phyloP scores from a whole-genome alignment of 2,113 vertebrate species.

The Megaceryle maxima region DNA sequence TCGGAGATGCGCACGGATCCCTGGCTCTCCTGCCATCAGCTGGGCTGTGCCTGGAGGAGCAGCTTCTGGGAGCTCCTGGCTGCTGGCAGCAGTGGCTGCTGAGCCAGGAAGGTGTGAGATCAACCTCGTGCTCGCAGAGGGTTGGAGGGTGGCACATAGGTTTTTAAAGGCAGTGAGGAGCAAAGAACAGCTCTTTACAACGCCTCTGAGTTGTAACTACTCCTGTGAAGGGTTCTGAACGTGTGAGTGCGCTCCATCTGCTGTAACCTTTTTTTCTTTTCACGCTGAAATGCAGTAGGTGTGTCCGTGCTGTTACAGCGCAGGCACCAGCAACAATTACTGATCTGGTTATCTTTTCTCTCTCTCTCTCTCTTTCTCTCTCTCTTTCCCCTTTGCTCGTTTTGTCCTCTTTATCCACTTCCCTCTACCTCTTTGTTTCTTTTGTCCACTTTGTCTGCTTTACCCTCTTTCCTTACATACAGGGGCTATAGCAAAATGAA shows the following conservation, averaged over 20 bases:
- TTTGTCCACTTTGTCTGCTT: not conserved
- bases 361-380: not conserved
- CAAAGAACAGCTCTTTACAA: not conserved
- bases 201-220: not conserved
- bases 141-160: not conserved
- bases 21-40: not conserved
- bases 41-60: not conserved
- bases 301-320: not conserved
- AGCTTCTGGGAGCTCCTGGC: not conserved
- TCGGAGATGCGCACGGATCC: not conserved
- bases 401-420: not conserved
- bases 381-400: not conserved
- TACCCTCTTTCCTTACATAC: not conserved
- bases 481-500: not conserved
- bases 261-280: not conserved
- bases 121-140: not conserved
- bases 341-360: not conserved
- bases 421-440: not conserved
- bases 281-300: not conserved
- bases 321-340: not conserved
- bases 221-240: not conserved
- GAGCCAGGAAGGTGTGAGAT: accelerated
- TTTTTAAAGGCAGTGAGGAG: not conserved
- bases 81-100: not conserved
- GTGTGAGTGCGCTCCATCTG: not conserved